Evolutionary conservation across 2,113 vertebrate genomes (phyloP), one percentile per base, ranked within the genome.

Genomic region (Callipepla squamata): DNA sequence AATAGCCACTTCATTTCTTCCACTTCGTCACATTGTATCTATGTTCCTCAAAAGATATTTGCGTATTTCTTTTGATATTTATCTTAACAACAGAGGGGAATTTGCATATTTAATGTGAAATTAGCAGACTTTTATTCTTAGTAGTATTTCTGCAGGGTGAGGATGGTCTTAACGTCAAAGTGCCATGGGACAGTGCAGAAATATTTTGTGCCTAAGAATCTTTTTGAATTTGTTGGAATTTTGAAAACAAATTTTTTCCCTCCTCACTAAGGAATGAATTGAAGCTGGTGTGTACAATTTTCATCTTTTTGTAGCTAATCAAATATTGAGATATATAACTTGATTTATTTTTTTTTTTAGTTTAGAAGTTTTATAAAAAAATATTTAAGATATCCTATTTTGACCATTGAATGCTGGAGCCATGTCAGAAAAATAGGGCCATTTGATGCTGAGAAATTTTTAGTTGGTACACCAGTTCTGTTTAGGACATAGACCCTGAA

Each of bases 381-480:
- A 23, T 36, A 17, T 9, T 79, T 53, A 22, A 81, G 11, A 5
- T 55, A 23, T 50, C 58, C 18, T 55, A 3, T 80, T 94, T 62
- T 81, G 44, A 53, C n/a, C 38, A 61, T 62, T 32, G 62, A 40
- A 70, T 89, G 77, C 32, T 85, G 55, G 13, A n/a, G 66, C 45
- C n/a, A 28, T n/a, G 10, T 82, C 55, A 85, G 87, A 89, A 89
- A 94, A 63, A 19, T 9, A 7, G 38, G 47, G 57, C 67, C 61
- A 74, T 67, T 58, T 80, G 72, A 89, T 85, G 91, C 82, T 51
- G 74, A 51, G 66, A 59, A 76, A 22, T 59, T 93, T 80, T 85
- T 32, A 47, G 28, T 28, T n/a, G 6, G 73, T 85, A 36, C 48
- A 62, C 4, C 53, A 89, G 38, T 34, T 82, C 50, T 94, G 51